Conservation (phyloP, 2,888 invertebrate genomes). For the Sipunculus nudus region DNA sequence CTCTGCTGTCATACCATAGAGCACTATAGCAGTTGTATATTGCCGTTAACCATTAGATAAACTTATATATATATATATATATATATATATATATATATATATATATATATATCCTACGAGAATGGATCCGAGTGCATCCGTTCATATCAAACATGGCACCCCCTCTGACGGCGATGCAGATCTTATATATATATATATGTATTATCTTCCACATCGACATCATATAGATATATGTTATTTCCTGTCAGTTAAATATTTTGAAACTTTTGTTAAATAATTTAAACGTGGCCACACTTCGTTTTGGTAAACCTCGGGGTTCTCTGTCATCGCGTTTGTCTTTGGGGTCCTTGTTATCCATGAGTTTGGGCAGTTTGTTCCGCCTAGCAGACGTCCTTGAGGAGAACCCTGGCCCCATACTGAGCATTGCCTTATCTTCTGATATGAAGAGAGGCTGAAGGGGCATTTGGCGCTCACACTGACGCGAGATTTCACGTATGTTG, state of each 20-base stretch:
- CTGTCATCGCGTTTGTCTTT: conserved; percentile 42
- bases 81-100: no score
- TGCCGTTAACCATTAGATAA: no score
- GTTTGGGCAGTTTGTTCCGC: conserved; percentile 42
- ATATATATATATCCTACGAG: no score
- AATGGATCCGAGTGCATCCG: no score
- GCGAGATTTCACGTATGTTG: conserved; percentile 54
- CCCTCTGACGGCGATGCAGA: no score
- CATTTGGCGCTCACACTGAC: conserved; percentile 55
- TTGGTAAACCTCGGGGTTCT: conserved; percentile 47
- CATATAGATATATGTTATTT: no score
- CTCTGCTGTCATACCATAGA: no score
- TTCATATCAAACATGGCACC: no score
- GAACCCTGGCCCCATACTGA: conserved; percentile 5
- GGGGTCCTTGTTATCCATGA: conserved; percentile 41
- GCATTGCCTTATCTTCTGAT: conserved; percentile 54
- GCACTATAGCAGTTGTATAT: no score
- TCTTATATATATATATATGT: no score
- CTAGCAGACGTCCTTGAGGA: not conserved
- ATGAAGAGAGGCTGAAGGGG: conserved; percentile 59
- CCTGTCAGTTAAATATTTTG: conserved; percentile 55
- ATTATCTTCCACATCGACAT: no score
- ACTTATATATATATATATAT: no score
- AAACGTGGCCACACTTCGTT: conserved; percentile 52
- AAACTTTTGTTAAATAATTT: conserved; percentile 56